These are phyloP conservation scores for Cantharis flavilabris DNA, from an alignment of 2,888 invertebrate genomes.

Conservation along the genomic window DNA sequence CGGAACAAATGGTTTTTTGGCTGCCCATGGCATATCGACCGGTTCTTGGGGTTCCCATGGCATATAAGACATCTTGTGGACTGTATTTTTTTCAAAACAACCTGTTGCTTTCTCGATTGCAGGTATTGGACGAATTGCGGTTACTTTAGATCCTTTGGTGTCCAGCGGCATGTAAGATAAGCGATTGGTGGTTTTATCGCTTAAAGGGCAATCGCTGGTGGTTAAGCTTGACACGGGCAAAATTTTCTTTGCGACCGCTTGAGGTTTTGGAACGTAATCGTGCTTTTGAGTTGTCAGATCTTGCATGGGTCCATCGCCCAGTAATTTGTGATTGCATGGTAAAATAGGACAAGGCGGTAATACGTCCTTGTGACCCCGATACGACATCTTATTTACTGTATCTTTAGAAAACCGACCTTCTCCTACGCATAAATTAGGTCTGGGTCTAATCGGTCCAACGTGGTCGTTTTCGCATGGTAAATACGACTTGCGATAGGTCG, in stretches of 20 bases:
- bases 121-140: conserved; percentile 44
- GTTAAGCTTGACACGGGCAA: conserved; percentile 47
- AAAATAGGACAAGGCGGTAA: conserved; percentile 62
- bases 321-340: conserved; percentile 66
- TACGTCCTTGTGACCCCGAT: conserved; percentile 60
- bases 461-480: conserved; percentile 57
- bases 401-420: conserved; percentile 56
- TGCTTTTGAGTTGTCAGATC: conserved; percentile 74
- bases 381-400: conserved; percentile 63
- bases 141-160: conserved; percentile 43
- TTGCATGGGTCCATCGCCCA: conserved; percentile 71
- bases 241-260: conserved; percentile 56
- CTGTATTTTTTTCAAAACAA: conserved; percentile 48
- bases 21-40: conserved; percentile 55
- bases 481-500: conserved; percentile 70
- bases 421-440: conserved; percentile 53
- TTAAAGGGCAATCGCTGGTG: conserved; percentile 53
- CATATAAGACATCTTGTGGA: conserved; percentile 57
- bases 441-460: conserved; percentile 49
- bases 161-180: conserved; percentile 60
- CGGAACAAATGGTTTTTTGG: conserved; percentile 52
- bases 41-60: conserved; percentile 53
- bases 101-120: conserved; percentile 46
- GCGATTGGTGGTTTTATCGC: conserved; percentile 62
- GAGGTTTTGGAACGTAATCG: conserved; percentile 70